Base-by-base conservation (phyloP, 35 echinoderm and acorn worm genomes). In the Strongylocentrotus purpuratus region DNA sequence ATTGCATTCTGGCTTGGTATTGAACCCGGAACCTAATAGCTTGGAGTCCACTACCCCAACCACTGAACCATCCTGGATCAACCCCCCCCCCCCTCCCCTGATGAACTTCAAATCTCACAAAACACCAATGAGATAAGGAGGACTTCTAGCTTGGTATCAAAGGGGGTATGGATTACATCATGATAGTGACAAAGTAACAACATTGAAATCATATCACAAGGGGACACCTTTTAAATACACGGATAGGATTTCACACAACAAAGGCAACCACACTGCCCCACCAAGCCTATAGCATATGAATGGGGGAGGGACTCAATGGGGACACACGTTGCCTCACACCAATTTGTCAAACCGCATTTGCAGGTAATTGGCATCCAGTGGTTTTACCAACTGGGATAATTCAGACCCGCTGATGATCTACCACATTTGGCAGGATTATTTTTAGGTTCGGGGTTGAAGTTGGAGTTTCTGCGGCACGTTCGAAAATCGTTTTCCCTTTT, bases 261-360 rank as follows among this genome's bases (percentile, higher is more conserved):
- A 78, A 78, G 4, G 4, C 61, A 28, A 18, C 28, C 65, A 22
- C 22, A 78, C 65, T 78, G 65, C 65, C 18, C n/a, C 22, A 78
- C 20, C 20, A n/a, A 78, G 22, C 28, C 25, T 7, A 28, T 28
- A 78, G 20, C 4, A 28, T 78, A 22, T n/a, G 20, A 55, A 78
- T 78, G 65, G 28, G 65, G 65, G 22, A 78, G 7, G 65, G 91
- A 58, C 13, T 31, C 47, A 25, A 93, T 58, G 87, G 87, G 87
- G 87, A 89, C 87, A 46, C 87, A 9, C 87, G 12, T 89, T 89
- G 45, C 87, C 87, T 33, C 12, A 28, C 87, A 46, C 87, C 87
- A 89, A 89, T 93, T 93, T 93, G 91, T 93, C 91, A 93, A 93
- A 58, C 91, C 91, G 25, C 91, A 93, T 93, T 93, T 93, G 91